These are phyloP conservation scores for Pachyuromys duprasi DNA, from an alignment of 2,797 vertebrate species.

Conservation along the genomic window DNA sequence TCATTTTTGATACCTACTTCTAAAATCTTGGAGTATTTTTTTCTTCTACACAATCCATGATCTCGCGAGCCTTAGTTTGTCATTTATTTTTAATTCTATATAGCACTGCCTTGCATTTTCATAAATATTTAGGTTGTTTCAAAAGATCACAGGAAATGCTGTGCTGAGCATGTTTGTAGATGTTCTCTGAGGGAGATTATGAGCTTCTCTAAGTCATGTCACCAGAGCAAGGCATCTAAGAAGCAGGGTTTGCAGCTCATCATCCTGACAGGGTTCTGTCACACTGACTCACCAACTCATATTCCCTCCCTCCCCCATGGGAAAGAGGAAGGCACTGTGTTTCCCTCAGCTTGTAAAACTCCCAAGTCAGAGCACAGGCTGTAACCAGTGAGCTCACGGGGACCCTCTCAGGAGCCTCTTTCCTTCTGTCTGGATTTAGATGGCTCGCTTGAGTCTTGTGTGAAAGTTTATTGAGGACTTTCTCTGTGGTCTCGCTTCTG, in stretches of 20 bases:
- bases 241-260: neutral
- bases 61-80: neutral
- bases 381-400: neutral
- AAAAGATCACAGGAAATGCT: constrained; percentile 18
- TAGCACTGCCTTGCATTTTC: constrained; percentile 17
- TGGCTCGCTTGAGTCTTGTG: neutral
- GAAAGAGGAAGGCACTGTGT: neutral
- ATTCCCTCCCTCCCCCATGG: neutral
- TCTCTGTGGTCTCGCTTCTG: constrained; percentile 6
- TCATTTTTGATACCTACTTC: constrained; percentile 42
- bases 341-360: neutral
- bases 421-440: constrained; percentile 23
- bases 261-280: neutral
- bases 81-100: constrained; percentile 41
- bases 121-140: constrained; percentile 53
- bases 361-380: neutral
- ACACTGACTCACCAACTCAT: neutral
- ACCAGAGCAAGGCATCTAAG: neutral
- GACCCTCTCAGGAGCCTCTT: neutral
- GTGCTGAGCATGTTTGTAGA: neutral
- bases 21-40: constrained; percentile 17
- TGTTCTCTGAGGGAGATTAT: neutral
- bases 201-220: neutral
- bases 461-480: constrained; percentile 55
- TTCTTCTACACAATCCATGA: neutral